These are phyloP conservation scores for Ivindomyrus marchei DNA, from an alignment of 2,113 vertebrate genomes.

Conservation along the genomic window DNA sequence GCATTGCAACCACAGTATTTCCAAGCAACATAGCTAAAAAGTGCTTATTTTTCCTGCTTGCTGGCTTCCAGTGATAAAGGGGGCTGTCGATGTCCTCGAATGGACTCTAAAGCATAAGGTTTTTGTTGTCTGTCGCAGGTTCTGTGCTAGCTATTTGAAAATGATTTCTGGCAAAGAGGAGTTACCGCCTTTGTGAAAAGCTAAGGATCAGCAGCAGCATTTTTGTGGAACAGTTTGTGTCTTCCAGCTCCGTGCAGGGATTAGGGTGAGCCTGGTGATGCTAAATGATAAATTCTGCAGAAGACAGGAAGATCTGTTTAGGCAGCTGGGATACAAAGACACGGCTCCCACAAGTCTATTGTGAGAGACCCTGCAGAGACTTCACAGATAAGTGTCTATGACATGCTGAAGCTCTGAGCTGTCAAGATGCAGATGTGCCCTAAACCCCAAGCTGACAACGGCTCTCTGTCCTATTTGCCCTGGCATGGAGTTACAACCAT, in stretches of 20 bases:
- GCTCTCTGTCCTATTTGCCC: not conserved
- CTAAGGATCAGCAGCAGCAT: not conserved
- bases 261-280: not conserved
- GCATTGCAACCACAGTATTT: not conserved
- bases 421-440: not conserved
- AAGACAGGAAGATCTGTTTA: constrained; percentile 11
- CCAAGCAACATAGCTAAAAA: not conserved
- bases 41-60: not conserved
- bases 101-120: not conserved
- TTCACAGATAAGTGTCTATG: not conserved
- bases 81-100: not conserved
- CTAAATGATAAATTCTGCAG: not conserved
- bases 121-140: not conserved
- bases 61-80: not conserved
- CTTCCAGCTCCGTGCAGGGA: not conserved
- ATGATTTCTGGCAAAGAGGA: not conserved
- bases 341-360: not conserved
- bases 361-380: not conserved
- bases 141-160: not conserved
- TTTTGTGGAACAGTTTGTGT: not conserved
- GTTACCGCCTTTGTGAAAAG: not conserved
- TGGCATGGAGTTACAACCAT: not conserved
- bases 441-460: not conserved
- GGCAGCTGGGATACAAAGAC: not conserved
- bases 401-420: not conserved